phyloP scores from a whole-genome alignment of 2,797 vertebrate genomes.

The Pangasius krempfi region DNA sequence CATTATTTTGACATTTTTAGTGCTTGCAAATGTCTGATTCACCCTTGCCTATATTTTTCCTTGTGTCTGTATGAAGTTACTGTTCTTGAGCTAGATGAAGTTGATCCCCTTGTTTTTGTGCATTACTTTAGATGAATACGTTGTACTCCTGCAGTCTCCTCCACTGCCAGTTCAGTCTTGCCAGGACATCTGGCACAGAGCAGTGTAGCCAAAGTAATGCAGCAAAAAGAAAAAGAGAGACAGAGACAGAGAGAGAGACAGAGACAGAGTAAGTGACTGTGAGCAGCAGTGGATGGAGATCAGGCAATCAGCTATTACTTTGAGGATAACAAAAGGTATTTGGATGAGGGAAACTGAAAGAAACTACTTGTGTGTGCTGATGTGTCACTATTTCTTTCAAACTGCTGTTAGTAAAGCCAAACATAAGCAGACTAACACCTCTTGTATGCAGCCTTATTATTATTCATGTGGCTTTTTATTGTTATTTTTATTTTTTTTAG shows the following conservation, averaged over 20 bases:
- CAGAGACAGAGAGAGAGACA: neutral
- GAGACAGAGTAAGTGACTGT: conserved; percentile 31
- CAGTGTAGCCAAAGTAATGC: conserved; percentile 33
- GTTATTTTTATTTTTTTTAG: neutral
- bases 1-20: neutral
- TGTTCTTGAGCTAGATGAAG: conserved; percentile 30
- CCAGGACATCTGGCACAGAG: conserved; percentile 79
- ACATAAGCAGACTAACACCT: conserved; percentile 11
- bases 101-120: conserved; percentile 42
- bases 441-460: neutral
- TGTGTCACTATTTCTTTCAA: conserved; percentile 21
- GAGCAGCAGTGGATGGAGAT: conserved; percentile 25
- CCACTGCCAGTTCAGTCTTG: conserved; percentile 61
- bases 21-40: neutral
- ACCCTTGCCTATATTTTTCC: neutral
- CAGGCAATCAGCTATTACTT: conserved; percentile 46
- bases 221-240: neutral
- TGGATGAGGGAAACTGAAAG: conserved; percentile 60
- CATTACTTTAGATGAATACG: conserved; percentile 38
- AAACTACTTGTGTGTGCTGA: conserved; percentile 1
- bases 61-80: conserved; percentile 7
- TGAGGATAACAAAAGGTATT: conserved; percentile 40
- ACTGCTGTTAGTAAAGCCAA: neutral
- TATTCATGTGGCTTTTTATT: neutral
- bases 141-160: conserved; percentile 66